phyloP scores from a whole-genome alignment of 2,888 invertebrate genomes.

The Diarsia brunnea region DNA sequence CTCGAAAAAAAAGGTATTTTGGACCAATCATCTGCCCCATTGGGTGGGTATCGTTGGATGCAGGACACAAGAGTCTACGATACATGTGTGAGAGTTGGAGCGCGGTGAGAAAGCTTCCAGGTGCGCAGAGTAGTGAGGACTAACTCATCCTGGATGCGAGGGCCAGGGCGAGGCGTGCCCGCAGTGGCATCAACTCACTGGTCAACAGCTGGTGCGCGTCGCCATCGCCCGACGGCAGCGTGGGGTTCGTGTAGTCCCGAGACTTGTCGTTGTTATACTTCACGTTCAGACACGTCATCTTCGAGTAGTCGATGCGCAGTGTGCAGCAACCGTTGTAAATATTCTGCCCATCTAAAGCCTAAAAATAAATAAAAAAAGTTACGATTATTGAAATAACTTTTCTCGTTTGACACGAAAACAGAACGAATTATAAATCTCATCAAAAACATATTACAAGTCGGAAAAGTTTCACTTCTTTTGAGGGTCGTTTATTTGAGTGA shows the following conservation, averaged over 20 bases:
- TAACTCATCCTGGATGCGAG: slow-evolving; percentile 92
- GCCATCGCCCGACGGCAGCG: slow-evolving; percentile 98
- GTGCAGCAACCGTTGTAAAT: slow-evolving; percentile 99
- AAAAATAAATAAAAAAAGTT: slow-evolving; percentile 76
- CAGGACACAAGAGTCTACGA: slow-evolving; percentile 64
- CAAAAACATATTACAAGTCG: slow-evolving; percentile 71
- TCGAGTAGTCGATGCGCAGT: slow-evolving; percentile 99
- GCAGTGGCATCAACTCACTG: slow-evolving; percentile 92
- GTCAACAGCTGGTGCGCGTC: slow-evolving; percentile 92
- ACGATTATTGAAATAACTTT: slow-evolving; percentile 70
- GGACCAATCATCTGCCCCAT: slow-evolving; percentile 64
- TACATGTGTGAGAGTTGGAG: slow-evolving; percentile 72
- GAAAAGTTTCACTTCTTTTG: slow-evolving; percentile 71
- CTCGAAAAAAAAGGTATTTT: slow-evolving; percentile 20
- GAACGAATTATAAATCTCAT: slow-evolving; percentile 73
- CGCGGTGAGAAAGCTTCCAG: slow-evolving; percentile 84
- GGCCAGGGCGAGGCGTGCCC: slow-evolving; percentile 89
- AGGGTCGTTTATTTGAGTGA: slow-evolving; percentile 68
- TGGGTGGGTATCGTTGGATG: slow-evolving; percentile 59
- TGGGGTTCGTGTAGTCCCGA: slow-evolving; percentile 99
- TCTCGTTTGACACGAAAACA: slow-evolving; percentile 73
- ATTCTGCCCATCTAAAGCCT: slow-evolving; percentile 99
- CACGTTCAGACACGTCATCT: slow-evolving; percentile 99
- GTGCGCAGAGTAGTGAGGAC: slow-evolving; percentile 88
- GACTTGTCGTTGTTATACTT: slow-evolving; percentile 99